phyloP scores from a whole-genome alignment of 1,140 invertebrate genomes.

The Adoxophyes honmai region DNA sequence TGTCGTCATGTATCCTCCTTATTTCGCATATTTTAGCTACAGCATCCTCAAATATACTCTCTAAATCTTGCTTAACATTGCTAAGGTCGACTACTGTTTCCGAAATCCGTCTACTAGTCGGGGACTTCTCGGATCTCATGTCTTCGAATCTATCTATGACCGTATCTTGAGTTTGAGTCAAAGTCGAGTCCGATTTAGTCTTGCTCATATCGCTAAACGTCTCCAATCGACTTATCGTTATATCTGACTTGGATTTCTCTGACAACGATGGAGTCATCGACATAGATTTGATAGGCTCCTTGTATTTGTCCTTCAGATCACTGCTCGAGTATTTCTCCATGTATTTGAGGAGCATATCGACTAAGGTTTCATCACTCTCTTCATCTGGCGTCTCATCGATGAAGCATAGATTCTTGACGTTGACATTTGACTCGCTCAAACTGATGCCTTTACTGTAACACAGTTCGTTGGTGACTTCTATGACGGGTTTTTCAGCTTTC shows the following conservation, averaged over 20 bases:
- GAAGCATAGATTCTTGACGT: constrained; percentile 61
- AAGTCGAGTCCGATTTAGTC: constrained; percentile 63
- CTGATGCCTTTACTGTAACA: constrained; percentile 43
- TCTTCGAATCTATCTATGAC: constrained; percentile 58
- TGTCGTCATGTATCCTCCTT: constrained; percentile 53
- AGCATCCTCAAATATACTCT: constrained; percentile 60
- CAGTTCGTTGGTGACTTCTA: constrained; percentile 44
- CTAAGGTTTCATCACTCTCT: constrained; percentile 60
- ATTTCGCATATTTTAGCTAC: constrained; percentile 43
- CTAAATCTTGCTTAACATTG: constrained; percentile 62
- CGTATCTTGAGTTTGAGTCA: constrained; percentile 67
- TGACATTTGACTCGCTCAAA: constrained; percentile 61
- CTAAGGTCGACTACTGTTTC: constrained; percentile 64
- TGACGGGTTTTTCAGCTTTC: constrained; percentile 50
- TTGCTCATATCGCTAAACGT: constrained; percentile 70
- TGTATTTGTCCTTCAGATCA: constrained; percentile 39
- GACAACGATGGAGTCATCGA: constrained; percentile 59
- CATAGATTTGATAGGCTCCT: constrained; percentile 45
- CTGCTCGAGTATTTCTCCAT: constrained; percentile 61
- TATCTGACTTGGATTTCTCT: constrained; percentile 71
- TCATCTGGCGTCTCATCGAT: constrained; percentile 72
- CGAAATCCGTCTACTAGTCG: constrained; percentile 46
- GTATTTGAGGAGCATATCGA: constrained; percentile 70
- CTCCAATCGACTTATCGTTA: constrained; percentile 70
- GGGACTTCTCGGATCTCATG: constrained; percentile 30